Evolutionary conservation across 2,113 vertebrate genomes (phyloP), one percentile per base, ranked within the genome.

Genomic region (Pedetes capensis): DNA sequence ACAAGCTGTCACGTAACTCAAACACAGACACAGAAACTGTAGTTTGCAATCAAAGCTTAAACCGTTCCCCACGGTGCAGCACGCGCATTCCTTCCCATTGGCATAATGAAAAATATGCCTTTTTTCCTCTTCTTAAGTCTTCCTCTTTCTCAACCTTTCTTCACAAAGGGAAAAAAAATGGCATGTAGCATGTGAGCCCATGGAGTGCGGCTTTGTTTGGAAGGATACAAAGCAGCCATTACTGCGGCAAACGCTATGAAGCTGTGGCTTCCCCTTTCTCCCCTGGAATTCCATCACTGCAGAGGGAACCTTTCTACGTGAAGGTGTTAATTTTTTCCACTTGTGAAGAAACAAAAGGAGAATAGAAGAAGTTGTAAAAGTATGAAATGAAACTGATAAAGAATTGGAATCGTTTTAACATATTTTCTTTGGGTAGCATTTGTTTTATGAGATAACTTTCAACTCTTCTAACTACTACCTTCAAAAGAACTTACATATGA

Each of bases 181-280:
- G 37, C 0, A 55, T 1, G 0, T 0, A 6, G 8, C 4, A 1
- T 1, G 22, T 14, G 57, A 53, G 32, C 29, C 57, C 34, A 2
- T 16, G 55, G 61, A 3, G 23, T 11, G 23, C n/a, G 49, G n/a
- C 32, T 72, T 13, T 20, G 68, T 29, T 27, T 5, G 49, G 66
- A n/a, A 57, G 49, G 23, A 6, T 0, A 6, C 49, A n/a, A 11
- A 18, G 29, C n/a, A 16, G 34, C 55, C 8, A 4, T 23, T 23
- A 66, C 6, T 32, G 23, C 11, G 13, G 47, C 63, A 14, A 55
- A 23, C 25, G 10, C 55, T n/a, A 44, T 0, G 66, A 42, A 23
- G 29, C 25, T 17, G 49, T 32, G 8, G 23, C 59, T 37, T 63
- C 66, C 34, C 6, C 3, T 11, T 1, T 32, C 59, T 32, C 55